phyloP scores from a whole-genome alignment of 2,797 vertebrate species.

The Chelmon rostratus region DNA sequence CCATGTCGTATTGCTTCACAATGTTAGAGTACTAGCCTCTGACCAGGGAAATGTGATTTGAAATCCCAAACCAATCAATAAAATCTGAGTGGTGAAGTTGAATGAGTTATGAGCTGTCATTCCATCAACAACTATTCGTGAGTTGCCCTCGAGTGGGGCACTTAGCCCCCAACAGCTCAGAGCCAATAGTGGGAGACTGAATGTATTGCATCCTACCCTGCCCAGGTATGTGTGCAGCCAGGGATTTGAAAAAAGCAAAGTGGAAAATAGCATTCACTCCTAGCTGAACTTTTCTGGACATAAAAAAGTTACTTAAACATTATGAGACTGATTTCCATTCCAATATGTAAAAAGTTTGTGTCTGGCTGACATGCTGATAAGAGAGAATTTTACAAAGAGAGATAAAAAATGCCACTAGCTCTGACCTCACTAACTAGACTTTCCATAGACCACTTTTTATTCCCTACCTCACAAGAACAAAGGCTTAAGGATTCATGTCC shows the following conservation, averaged over 20 bases:
- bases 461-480: not conserved
- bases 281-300: constrained; percentile 34
- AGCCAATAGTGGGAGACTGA: constrained; percentile 31
- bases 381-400: not conserved
- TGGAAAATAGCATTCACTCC: constrained; percentile 42
- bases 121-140: constrained; percentile 33
- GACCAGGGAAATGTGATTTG: constrained; percentile 12
- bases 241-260: constrained; percentile 13
- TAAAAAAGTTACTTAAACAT: constrained; percentile 1
- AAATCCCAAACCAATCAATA: constrained; percentile 35
- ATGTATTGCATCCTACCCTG: constrained; percentile 17
- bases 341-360: not conserved
- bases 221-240: constrained; percentile 5
- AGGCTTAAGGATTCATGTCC: constrained; percentile 20
- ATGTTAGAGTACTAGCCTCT: constrained; percentile 5
- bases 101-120: constrained; percentile 45
- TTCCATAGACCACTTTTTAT: not conserved
- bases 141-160: constrained; percentile 49
- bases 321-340: constrained; percentile 1
- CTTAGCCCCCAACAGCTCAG: constrained; percentile 31
- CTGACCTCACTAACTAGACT: constrained; percentile 8
- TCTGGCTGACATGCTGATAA: constrained; percentile 2
- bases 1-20: constrained; percentile 10
- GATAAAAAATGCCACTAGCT: constrained; percentile 10
- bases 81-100: constrained; percentile 2